Conservation (phyloP, 2,888 invertebrate genomes). For the Nebria brevicollis region DNA sequence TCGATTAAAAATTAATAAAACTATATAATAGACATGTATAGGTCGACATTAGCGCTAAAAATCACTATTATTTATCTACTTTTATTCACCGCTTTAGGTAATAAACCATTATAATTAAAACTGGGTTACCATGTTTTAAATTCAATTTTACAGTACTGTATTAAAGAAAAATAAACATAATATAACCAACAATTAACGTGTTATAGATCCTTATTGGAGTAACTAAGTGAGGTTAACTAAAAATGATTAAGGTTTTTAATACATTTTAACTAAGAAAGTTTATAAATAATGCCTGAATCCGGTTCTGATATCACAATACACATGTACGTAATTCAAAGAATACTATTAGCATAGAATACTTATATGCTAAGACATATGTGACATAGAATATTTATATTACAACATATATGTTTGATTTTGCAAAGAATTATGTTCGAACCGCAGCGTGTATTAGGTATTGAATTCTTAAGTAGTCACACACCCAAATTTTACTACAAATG, state of each 20-base stretch:
- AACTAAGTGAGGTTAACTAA: too few species aligned
- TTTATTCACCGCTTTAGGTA: neutral
- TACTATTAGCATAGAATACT: neutral
- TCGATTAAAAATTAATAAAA: neutral
- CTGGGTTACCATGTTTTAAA: neutral
- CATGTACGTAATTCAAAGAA: neutral
- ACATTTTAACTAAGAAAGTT: too few species aligned
- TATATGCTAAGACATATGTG: constrained; percentile 1
- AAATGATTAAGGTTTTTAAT: too few species aligned
- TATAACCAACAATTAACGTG: neutral
- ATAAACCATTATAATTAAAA: neutral
- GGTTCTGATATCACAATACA: neutral
- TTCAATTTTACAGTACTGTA: neutral
- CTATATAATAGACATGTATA: neutral
- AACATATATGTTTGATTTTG: neutral
- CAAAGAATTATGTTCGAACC: neutral
- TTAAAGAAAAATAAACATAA: neutral
- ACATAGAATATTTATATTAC: neutral
- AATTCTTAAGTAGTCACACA: neutral
- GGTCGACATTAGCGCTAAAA: neutral
- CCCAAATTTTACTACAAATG: neutral
- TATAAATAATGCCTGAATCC: neutral
- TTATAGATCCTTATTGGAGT: too few species aligned
- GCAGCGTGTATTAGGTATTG: neutral
- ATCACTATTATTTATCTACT: neutral